These are phyloP conservation scores for Macrosoma leucophasiata DNA, from an alignment of 2,888 invertebrate genomes.

Conservation along the genomic window DNA sequence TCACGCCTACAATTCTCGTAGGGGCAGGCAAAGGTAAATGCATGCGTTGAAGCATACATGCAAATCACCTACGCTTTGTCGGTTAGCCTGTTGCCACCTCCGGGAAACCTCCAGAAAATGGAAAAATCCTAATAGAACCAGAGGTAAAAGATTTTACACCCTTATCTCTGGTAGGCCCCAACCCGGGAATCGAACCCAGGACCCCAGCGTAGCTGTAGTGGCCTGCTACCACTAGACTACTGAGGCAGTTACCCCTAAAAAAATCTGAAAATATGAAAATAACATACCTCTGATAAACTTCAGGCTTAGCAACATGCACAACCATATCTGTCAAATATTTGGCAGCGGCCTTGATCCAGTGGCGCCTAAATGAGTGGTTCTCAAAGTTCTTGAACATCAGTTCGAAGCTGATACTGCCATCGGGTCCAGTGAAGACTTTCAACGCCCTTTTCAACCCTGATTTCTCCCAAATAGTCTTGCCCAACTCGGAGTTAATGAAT, in stretches of 20 bases:
- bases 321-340: slow-evolving; percentile 84
- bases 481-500: slow-evolving; percentile 85
- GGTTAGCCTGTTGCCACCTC: too few relatives aligned
- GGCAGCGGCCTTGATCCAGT: slow-evolving; percentile 87
- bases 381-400: slow-evolving; percentile 85
- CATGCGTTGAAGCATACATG: too few relatives aligned
- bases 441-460: slow-evolving; percentile 82
- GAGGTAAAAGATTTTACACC: too few relatives aligned
- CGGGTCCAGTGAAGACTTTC: slow-evolving; percentile 80
- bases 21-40: too few relatives aligned
- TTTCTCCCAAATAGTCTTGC: slow-evolving; percentile 82
- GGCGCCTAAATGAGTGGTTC: slow-evolving; percentile 85
- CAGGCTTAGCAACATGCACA: slow-evolving; percentile 83
- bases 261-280: background rate
- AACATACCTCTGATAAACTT: slow-evolving; percentile 81
- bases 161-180: too few relatives aligned
- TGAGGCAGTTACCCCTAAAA: slow-evolving; percentile 3
- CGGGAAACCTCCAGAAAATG: too few relatives aligned
- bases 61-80: too few relatives aligned
- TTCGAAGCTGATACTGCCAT: slow-evolving; percentile 83
- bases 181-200: too few relatives aligned
- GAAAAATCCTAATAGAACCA: too few relatives aligned
- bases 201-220: too few relatives aligned
- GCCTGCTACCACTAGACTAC: too few relatives aligned
- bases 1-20: too few relatives aligned